Conservation (phyloP, 1,140 invertebrate genomes). For the Hycleus phaleratus region DNA sequence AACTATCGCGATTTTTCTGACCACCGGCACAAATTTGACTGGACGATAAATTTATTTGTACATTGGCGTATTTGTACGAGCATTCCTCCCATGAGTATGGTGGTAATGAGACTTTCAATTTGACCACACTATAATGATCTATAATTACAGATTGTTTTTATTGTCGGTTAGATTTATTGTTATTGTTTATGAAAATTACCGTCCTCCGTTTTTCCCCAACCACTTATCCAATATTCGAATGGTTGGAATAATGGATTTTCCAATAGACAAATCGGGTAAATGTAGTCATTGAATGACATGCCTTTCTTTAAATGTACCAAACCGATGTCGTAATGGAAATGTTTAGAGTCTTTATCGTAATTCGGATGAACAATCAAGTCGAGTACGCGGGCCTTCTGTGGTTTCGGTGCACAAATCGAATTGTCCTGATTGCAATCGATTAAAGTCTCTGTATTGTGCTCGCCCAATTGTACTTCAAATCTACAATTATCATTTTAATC, state of each 20-base stretch:
- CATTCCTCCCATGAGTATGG: conserved; percentile 26
- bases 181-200: conserved; percentile 4
- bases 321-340: conserved; percentile 54
- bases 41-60: conserved; percentile 18
- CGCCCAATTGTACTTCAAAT: conserved; percentile 43
- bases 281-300: conserved; percentile 35
- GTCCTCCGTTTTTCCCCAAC: conserved; percentile 36
- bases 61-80: conserved; percentile 31
- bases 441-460: conserved; percentile 44
- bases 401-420: conserved; percentile 38
- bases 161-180: not conserved
- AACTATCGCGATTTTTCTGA: conserved; percentile 42
- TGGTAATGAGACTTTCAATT: conserved; percentile 28
- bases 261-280: conserved; percentile 59
- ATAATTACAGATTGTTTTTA: not conserved
- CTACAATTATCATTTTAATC: conserved; percentile 10
- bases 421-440: conserved; percentile 40
- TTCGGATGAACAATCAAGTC: conserved; percentile 46
- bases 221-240: conserved; percentile 28
- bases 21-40: conserved; percentile 47
- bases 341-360: conserved; percentile 40
- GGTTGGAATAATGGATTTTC: conserved; percentile 4
- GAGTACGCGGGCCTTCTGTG: conserved; percentile 42
- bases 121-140: conserved; percentile 6
- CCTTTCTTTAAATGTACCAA: conserved; percentile 46